A percentile compares a stretch with the other conserved stretches of the same genome.
Evolutionary conservation across 2,113 vertebrate genomes (phyloP).

Genomic region (Rattus rattus): DNA sequence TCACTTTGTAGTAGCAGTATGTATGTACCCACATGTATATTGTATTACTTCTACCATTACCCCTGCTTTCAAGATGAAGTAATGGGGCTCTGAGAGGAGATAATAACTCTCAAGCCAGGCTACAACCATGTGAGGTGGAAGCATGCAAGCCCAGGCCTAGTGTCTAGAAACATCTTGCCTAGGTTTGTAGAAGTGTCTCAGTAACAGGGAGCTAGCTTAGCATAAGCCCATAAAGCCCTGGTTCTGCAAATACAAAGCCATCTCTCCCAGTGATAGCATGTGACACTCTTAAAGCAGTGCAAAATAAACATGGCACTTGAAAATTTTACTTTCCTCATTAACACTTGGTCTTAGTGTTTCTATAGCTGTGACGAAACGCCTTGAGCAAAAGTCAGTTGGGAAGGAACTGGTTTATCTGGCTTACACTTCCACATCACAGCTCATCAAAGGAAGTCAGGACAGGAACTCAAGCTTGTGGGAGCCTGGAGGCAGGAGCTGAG

Average conservation of each 20-base stretch:
- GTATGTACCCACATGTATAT: neutral
- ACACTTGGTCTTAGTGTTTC: neutral
- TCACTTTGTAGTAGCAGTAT: neutral
- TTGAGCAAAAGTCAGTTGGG: neutral
- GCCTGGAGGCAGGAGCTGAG: neutral
- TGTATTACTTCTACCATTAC: neutral
- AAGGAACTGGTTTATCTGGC: neutral
- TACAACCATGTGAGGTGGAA: neutral
- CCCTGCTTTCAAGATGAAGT: neutral
- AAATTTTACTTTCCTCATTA: neutral
- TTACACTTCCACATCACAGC: neutral
- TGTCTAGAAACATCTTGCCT: slow-evolving; percentile 18
- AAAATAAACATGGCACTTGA: neutral
- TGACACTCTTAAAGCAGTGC: slow-evolving; percentile 20
- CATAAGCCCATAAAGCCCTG: neutral
- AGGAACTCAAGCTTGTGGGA: neutral
- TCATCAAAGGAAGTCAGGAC: neutral
- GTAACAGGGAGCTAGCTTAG: neutral
- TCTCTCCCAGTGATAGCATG: neutral
- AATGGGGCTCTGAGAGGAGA: neutral
- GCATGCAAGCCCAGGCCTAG: neutral
- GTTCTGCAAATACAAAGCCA: neutral
- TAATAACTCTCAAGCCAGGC: neutral
- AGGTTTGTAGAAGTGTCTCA: neutral
- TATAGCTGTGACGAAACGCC: neutral